A percentile compares a stretch with the other conserved stretches of the same genome.
Evolutionary conservation across 2,797 vertebrate genomes (phyloP).

Genomic region (Lagodon rhomboides): DNA sequence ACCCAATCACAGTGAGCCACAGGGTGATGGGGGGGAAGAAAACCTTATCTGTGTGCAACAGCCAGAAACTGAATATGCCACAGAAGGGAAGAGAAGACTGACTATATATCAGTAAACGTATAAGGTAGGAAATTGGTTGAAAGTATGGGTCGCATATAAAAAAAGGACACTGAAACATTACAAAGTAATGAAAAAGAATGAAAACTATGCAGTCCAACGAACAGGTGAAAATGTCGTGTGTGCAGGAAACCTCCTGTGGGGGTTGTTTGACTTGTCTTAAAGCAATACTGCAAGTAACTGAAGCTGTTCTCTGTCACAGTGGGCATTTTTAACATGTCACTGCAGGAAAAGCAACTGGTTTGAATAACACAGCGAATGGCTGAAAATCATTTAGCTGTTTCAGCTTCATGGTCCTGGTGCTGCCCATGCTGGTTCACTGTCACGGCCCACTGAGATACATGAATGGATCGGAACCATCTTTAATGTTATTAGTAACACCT

Average conservation of each 20-base stretch:
- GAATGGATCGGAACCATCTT: neutral
- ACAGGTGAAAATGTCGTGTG: neutral
- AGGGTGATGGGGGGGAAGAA: conserved; percentile 77
- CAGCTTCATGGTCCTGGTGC: neutral
- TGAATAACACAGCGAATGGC: neutral
- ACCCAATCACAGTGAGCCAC: conserved; percentile 81
- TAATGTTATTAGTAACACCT: conserved; percentile 1
- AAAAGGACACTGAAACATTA: neutral
- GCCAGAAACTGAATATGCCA: conserved; percentile 25
- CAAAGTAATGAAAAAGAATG: neutral
- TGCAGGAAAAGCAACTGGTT: neutral
- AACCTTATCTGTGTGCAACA: conserved; percentile 86
- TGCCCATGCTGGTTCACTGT: neutral
- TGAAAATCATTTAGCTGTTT: neutral
- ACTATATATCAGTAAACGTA: neutral
- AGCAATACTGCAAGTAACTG: neutral
- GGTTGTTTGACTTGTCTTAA: neutral
- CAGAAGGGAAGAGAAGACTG: neutral
- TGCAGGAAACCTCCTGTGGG: neutral
- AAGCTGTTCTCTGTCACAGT: neutral
- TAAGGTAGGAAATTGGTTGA: neutral
- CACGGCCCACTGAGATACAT: neutral
- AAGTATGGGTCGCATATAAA: neutral
- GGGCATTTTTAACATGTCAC: neutral
- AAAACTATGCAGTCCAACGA: neutral